Percentiles rank a stretch among this genome's conserved stretches.
These are phyloP conservation scores for Matsumyia berberina DNA, from an alignment of 2,888 invertebrate genomes.

Conservation along the genomic window DNA sequence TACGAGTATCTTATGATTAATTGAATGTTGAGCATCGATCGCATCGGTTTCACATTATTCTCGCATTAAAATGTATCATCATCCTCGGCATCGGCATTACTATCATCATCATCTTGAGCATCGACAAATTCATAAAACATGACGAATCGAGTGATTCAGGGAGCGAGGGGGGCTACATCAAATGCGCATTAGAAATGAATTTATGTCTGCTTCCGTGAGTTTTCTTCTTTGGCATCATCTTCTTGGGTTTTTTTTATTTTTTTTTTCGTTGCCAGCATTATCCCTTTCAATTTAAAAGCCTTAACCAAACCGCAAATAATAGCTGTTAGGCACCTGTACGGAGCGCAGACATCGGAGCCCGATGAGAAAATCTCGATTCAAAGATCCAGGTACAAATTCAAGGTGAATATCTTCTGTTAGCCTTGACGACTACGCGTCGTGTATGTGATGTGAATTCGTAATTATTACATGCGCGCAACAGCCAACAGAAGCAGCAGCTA, in stretches of 20 bases:
- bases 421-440: conserved; percentile 66
- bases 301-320: conserved; percentile 70
- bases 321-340: conserved; percentile 62
- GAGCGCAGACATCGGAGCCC: conserved; percentile 55
- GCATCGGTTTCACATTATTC: conserved; percentile 73
- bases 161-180: conserved; percentile 19
- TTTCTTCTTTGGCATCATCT: conserved; percentile 44
- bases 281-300: conserved; percentile 71
- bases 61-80: conserved; percentile 75
- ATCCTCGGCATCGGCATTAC: conserved; percentile 54
- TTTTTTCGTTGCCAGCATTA: conserved; percentile 37
- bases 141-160: conserved; percentile 54
- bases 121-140: conserved; percentile 74
- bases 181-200: conserved; percentile 76
- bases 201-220: conserved; percentile 76
- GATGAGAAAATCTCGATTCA: conserved; percentile 68
- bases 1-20: conserved; percentile 71
- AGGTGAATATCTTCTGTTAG: conserved; percentile 75
- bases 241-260: not conserved
- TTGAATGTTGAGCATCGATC: conserved; percentile 69
- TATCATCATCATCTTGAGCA: conserved; percentile 41
- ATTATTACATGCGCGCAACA: conserved; percentile 69
- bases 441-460: conserved; percentile 73
- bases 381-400: conserved; percentile 75
- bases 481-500: conserved; percentile 41